Conservation (phyloP, 1,140 invertebrate species). For the Drosophila sucinea region DNA sequence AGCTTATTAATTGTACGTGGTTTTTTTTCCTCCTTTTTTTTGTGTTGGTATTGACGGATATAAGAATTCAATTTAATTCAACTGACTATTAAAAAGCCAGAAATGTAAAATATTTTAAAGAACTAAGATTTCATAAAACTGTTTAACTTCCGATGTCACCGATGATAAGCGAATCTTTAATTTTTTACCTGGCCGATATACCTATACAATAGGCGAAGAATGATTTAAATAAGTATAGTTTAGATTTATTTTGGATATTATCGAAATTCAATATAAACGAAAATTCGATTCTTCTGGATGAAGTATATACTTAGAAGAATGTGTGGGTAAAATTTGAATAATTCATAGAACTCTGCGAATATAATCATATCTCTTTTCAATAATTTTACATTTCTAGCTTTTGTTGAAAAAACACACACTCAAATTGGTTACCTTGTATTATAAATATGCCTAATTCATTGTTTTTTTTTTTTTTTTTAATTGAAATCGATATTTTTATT, state of each 20-base stretch:
- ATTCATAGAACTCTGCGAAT: too few relatives aligned
- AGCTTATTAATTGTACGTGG: not conserved
- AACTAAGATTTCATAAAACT: not conserved
- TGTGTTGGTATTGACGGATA: conserved; percentile 13
- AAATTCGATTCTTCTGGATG: too few relatives aligned
- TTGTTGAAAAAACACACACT: conserved; percentile 4
- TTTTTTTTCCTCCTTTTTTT: not conserved
- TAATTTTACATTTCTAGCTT: not conserved
- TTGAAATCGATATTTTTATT: conserved; percentile 3
- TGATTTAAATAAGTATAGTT: too few relatives aligned
- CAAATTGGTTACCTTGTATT: not conserved
- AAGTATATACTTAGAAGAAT: too few relatives aligned
- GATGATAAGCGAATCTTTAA: too few relatives aligned
- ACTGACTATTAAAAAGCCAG: conserved; percentile 9
- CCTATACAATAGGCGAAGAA: too few relatives aligned
- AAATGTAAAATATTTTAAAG: conserved; percentile 10
- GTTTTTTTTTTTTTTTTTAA: not conserved
- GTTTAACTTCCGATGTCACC: not conserved
- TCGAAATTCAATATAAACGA: too few relatives aligned
- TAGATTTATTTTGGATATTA: too few relatives aligned
- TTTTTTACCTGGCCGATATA: too few relatives aligned
- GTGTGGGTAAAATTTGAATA: too few relatives aligned
- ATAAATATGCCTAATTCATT: conserved; percentile 10
- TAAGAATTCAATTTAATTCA: conserved; percentile 14
- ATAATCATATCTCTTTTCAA: too few relatives aligned